Conservation (phyloP, 2,888 invertebrate species). For the Lasioglossum morio region DNA sequence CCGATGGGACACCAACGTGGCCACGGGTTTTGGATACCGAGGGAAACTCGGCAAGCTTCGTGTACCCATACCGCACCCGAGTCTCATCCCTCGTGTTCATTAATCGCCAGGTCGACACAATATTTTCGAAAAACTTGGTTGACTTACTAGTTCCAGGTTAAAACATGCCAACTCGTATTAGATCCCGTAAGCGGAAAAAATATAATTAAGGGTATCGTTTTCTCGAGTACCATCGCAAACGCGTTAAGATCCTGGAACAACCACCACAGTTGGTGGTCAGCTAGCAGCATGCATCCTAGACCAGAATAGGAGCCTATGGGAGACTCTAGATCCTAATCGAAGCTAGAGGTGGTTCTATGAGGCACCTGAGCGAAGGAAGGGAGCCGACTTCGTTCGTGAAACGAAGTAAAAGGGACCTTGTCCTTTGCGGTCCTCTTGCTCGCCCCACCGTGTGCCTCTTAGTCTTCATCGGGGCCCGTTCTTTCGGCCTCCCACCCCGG, state of each 20-base stretch:
- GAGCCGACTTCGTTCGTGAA: conserved; percentile 47
- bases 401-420: conserved; percentile 65
- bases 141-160: too few species aligned
- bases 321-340: neutral
- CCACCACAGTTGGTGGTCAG: neutral
- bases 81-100: neutral
- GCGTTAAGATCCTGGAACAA: neutral
- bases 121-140: too few species aligned
- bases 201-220: too few species aligned
- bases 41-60: neutral
- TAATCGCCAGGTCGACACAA: neutral
- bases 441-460: conserved; percentile 37
- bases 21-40: neutral
- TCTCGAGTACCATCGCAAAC: too few species aligned
- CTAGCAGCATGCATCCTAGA: neutral
- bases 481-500: conserved; percentile 44
- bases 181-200: too few species aligned
- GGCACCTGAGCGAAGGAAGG: conserved; percentile 1
- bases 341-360: neutral
- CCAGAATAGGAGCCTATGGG: neutral
- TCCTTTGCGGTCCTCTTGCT: conserved; percentile 54
- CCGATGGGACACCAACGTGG: neutral
- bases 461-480: conserved; percentile 28
- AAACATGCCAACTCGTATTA: too few species aligned
- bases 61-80: neutral